These are phyloP conservation scores for Erannis defoliaria DNA, from an alignment of 2,888 invertebrate species.

Conservation along the genomic window DNA sequence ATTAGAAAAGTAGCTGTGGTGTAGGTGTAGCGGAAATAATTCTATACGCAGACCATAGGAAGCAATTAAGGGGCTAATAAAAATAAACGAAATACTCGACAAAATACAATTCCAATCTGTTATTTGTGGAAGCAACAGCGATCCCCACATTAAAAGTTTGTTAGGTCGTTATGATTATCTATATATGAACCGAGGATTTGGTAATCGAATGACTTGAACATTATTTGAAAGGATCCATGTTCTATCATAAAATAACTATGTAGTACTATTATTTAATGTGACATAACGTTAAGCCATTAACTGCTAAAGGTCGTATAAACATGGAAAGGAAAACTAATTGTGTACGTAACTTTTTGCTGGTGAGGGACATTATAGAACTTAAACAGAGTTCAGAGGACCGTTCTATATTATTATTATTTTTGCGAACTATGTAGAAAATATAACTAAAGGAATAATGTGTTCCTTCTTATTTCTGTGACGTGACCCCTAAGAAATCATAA, in stretches of 20 bases:
- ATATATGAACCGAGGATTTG: constrained; percentile 5
- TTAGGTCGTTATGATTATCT: constrained; percentile 30
- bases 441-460: no score
- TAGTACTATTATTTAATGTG: no score
- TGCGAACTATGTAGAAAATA: no score
- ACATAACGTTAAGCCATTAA: neutral
- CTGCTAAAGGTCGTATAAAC: neutral
- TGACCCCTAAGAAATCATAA: neutral
- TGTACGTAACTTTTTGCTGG: neutral
- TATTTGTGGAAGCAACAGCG: constrained; percentile 25
- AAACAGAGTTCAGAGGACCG: neutral
- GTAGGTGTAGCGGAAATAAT: no score
- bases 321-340: neutral
- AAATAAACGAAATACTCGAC: no score
- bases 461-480: no score
- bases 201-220: constrained; percentile 9
- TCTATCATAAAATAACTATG: no score
- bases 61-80: no score
- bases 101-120: constrained; percentile 18
- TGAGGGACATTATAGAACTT: neutral
- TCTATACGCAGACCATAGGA: neutral
- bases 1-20: no score
- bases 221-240: neutral
- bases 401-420: neutral
- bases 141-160: constrained; percentile 22